Base-by-base conservation (phyloP, 2,888 invertebrate genomes). In the Catonia carolina region DNA sequence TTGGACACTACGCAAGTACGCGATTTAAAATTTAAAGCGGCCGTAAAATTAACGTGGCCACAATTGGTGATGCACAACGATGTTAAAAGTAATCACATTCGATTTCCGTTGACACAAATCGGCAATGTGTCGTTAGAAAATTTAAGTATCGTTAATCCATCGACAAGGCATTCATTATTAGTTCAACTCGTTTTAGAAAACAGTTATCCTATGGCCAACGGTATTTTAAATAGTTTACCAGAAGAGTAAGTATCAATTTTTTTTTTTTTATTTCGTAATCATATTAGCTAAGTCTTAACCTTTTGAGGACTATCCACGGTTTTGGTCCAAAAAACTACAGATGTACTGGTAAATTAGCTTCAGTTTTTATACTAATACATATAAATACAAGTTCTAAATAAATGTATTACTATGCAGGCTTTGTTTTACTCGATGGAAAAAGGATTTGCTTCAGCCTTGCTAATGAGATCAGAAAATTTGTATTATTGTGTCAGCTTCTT, bases 171-270 rank as follows among this genome's bases (percentile, higher is more conserved):
- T 54, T 79, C 84, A 60, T 71, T 91, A 59, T 74, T 89, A 58
- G 76, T 89, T 66, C 91, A 92, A 71, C 72, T 85, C 56, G 76
- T 86, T n/a, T 78, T 87, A 66, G 79, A 86, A 66, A 79, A 80
- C 66, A 77, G 74, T 63, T 88, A 88, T 72, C 86, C 86, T 10
- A 78, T 77, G 69, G 78, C 82, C 58, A 77, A 79, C 60, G 74
- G 73, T 61, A 68, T 79, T 56, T 73, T 74, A 62, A 75, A 77
- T 62, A 76, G 75, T 36, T 67, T 80, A 61, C 79, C 79, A 22
- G 68, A 68, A 53, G 72, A 70, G 74, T 74, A 61, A 60, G 69
- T 54, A 33, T 20, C 17, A 2, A 50, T 58, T 15, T 53, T 12
- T 42, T 49, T 31, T 35, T n/a, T n/a, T n/a, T n/a, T n/a, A n/a